phyloP scores from a whole-genome alignment of 1,140 invertebrate genomes.

The Bombus waltoni region DNA sequence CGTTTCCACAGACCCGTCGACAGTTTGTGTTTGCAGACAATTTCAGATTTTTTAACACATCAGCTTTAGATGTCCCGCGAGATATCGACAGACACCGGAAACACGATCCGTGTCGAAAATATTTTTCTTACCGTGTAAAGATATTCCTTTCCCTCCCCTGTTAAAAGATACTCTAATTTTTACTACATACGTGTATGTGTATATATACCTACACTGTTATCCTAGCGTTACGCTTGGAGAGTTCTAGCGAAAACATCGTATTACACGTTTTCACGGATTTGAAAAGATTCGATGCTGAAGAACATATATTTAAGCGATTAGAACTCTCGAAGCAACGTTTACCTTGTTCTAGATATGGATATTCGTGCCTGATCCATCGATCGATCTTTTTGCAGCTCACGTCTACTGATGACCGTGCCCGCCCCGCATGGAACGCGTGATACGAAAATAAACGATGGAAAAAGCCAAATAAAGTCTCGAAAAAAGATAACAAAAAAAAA shows the following conservation, averaged over 20 bases:
- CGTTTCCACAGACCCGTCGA: neutral
- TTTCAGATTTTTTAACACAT: conserved; percentile 18
- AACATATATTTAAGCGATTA: too few species aligned
- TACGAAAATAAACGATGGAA: conserved; percentile 67
- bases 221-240: conserved; percentile 12
- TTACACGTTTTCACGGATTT: neutral
- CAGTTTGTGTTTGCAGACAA: conserved; percentile 38
- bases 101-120: conserved; percentile 27
- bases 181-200: conserved; percentile 1
- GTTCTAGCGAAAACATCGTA: neutral
- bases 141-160: neutral
- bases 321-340: conserved; percentile 24
- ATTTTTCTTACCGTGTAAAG: neutral
- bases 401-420: conserved; percentile 76
- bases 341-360: neutral
- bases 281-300: too few species aligned
- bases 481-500: conserved; percentile 67
- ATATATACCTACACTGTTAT: neutral
- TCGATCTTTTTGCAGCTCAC: conserved; percentile 76
- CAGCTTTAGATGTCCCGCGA: conserved; percentile 25
- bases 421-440: conserved; percentile 72
- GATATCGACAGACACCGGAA: conserved; percentile 24
- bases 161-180: conserved; percentile 19
- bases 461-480: conserved; percentile 55
- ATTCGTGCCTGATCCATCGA: conserved; percentile 23